Evolutionary conservation across 2,888 invertebrate species (phyloP).

Genomic region (Eudemis profundana): DNA sequence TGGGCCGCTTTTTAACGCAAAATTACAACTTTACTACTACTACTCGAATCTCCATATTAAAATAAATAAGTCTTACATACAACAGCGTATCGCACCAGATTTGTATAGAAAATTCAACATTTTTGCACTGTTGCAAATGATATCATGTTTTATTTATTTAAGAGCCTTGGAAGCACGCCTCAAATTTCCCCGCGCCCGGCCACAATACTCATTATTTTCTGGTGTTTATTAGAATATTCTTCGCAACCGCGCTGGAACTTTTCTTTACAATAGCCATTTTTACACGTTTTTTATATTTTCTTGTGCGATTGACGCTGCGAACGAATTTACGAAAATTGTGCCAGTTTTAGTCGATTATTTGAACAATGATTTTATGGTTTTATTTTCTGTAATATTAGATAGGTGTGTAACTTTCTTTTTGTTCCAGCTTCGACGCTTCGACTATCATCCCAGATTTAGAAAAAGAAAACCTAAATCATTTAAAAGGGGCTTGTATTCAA

Average conservation of each 20-base stretch:
- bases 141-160: conserved; percentile 27
- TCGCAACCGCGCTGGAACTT: conserved; percentile 4
- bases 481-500: no score
- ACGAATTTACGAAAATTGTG: not conserved
- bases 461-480: no score
- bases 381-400: no score
- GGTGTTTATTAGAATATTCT: conserved; percentile 31
- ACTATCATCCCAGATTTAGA: no score
- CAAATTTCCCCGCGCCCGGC: not conserved
- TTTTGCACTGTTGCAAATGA: conserved; percentile 5
- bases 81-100: not conserved
- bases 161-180: conserved; percentile 6
- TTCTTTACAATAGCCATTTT: conserved; percentile 28
- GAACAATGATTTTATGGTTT: no score
- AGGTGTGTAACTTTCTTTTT: no score
- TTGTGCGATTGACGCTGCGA: conserved; percentile 1
- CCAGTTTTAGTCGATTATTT: no score
- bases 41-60: no score
- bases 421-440: no score
- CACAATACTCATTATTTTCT: conserved; percentile 37
- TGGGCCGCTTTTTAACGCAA: no score
- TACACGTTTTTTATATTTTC: not conserved
- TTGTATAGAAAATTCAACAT: not conserved
- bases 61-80: no score
- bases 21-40: no score